Evolutionary conservation across 2,888 invertebrate species (phyloP).

Genomic region (Andrena chrysosceles): DNA sequence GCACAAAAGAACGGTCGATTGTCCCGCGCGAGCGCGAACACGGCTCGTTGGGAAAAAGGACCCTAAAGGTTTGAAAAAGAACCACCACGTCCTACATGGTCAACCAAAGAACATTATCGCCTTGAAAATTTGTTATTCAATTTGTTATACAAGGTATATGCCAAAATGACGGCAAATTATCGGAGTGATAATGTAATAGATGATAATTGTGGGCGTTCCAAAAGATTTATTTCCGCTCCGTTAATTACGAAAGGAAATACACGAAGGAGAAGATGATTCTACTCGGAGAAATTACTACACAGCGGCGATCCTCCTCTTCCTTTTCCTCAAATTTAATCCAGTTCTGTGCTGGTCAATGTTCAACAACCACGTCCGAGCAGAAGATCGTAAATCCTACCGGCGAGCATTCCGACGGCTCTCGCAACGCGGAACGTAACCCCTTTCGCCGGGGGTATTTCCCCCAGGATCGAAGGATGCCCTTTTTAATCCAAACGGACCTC

Average conservation of each 20-base stretch:
- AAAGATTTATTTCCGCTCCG: too few relatives aligned
- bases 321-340: slow-evolving; percentile 48
- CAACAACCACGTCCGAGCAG: slow-evolving; percentile 52
- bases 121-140: slow-evolving; percentile 11
- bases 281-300: slow-evolving; percentile 25
- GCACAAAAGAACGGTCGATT: slow-evolving; percentile 57
- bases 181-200: too few relatives aligned
- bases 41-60: neutral
- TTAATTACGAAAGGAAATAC: too few relatives aligned
- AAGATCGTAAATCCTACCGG: slow-evolving; percentile 54
- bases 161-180: too few relatives aligned
- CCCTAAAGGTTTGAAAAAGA: slow-evolving; percentile 27
- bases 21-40: slow-evolving; percentile 42
- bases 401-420: slow-evolving; percentile 13
- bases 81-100: neutral
- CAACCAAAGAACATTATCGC: neutral
- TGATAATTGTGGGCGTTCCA: too few relatives aligned
- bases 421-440: slow-evolving; percentile 44
- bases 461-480: slow-evolving; percentile 60
- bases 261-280: slow-evolving; percentile 21
- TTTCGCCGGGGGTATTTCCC: slow-evolving; percentile 64
- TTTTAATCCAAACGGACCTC: slow-evolving; percentile 64
- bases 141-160: too few relatives aligned
- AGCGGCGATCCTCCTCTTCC: neutral
- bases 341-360: slow-evolving; percentile 54